These are phyloP conservation scores for Campylorhamphus procurvoides DNA, from an alignment of 2,113 vertebrate genomes.

Conservation along the genomic window DNA sequence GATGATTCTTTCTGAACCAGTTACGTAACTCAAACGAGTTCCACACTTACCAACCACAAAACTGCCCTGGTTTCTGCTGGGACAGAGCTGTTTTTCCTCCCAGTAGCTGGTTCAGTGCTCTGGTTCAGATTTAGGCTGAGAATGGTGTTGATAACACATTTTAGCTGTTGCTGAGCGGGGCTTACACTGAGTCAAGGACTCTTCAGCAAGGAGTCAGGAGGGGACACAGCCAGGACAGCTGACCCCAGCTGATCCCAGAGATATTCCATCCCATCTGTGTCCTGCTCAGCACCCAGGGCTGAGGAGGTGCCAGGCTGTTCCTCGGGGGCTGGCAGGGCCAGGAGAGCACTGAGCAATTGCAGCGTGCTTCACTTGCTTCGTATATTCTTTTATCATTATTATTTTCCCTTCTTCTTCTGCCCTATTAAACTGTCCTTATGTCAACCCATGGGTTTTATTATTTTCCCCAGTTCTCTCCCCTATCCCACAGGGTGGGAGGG, in stretches of 20 bases:
- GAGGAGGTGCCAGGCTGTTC: background rate
- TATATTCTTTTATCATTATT: background rate
- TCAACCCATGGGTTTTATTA: fast-evolving
- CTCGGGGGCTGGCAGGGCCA: background rate
- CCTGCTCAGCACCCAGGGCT: no score
- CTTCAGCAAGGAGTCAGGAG: fast-evolving
- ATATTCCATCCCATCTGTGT: background rate
- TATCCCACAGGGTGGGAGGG: fast-evolving
- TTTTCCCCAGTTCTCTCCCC: background rate
- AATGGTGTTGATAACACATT: background rate
- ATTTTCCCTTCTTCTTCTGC: background rate
- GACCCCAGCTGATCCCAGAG: background rate
- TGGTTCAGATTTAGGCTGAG: background rate
- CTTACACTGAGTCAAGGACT: background rate
- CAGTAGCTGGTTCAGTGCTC: background rate
- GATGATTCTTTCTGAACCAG: background rate
- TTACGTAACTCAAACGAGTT: background rate
- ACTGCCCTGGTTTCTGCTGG: background rate
- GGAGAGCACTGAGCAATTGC: background rate
- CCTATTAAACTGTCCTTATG: no score
- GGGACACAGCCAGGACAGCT: background rate
- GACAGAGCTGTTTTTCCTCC: background rate
- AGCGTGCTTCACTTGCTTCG: no score
- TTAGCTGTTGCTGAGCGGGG: background rate
- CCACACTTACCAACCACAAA: background rate